Percentiles rank a stretch among this genome's conserved stretches.
Conservation (phyloP, 2,113 vertebrate genomes). For the Pungitius pungitius region DNA sequence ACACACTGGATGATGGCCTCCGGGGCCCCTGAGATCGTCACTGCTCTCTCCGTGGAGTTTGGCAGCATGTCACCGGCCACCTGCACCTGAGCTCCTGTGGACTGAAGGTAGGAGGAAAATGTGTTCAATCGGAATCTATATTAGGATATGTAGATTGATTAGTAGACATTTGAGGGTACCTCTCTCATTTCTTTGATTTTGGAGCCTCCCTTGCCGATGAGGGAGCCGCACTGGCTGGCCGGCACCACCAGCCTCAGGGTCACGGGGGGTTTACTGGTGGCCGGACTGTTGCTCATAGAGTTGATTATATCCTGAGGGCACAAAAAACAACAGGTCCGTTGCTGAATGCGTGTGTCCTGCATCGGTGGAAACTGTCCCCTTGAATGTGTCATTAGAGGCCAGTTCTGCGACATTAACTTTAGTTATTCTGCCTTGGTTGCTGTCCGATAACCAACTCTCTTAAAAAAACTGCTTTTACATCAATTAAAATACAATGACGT, state of each 20-base stretch:
- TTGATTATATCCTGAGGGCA: conserved; percentile 92
- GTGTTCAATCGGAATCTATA: background rate
- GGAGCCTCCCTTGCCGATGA: conserved; percentile 97
- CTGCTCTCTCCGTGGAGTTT: conserved; percentile 96
- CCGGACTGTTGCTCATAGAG: conserved; percentile 98
- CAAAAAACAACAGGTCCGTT: background rate
- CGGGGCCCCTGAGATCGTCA: conserved; percentile 97
- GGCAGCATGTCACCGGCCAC: conserved; percentile 98
- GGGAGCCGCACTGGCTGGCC: conserved; percentile 94
- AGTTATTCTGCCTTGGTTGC: background rate
- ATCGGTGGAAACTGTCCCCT: background rate
- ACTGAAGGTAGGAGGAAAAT: conserved; percentile 76
- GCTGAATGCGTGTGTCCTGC: background rate
- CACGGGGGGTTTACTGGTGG: conserved; percentile 96
- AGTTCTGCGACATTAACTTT: background rate
- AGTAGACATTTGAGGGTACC: conserved; percentile 70
- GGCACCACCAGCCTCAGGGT: conserved; percentile 94
- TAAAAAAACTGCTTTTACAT: too few species aligned
- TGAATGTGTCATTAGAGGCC: background rate
- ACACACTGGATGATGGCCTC: conserved; percentile 99
- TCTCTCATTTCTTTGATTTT: conserved; percentile 99
- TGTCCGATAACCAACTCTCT: too few species aligned
- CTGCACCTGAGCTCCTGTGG: conserved; percentile 97
- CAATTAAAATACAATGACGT: background rate
- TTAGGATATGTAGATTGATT: background rate